Evolutionary conservation across 2,797 vertebrate species (phyloP), one percentile per base, ranked within the genome.

Genomic region (Psittacula echo): DNA sequence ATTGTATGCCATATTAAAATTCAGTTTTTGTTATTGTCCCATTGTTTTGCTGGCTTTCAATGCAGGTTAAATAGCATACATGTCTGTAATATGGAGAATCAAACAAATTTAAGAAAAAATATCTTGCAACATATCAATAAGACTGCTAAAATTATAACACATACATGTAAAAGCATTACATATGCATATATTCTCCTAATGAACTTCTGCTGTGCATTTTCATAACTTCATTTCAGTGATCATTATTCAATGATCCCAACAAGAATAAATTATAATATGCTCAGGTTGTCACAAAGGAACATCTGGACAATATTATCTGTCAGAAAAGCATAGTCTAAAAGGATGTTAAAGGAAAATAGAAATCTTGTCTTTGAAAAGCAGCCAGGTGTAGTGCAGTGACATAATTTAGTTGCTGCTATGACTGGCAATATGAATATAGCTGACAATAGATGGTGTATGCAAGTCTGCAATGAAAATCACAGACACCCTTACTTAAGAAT

Each of bases 341-440:
- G 8, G 9, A 20, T 53, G 7, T n/a, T 61, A 29, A 50, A 76
- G 2, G 19, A 39, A 90, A 68, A 56, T 3, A 60, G 9, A 5
- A 67, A 78, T 44, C 7, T 44, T 12, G 1, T 19, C 13, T 84
- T 58, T 14, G 34, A 77, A 78, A 87, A 90, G 7, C 10, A 80
- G 3, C 6, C 6, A 26, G 13, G 7, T 56, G 10, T 44, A n/a
- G 20, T 45, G 12, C 29, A 53, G 39, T 27, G 30, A 84, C 3
- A 71, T 53, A 64, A 54, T 54, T 42, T 19, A 3, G 7, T 50
- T 3, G 0, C 9, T 26, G 13, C 18, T 2, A 45, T 32, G 8
- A 53, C n/a, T 56, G 19, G 3, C 37, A 76, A 14, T 54, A 51
- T 6, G 32, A 12, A 7, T 39, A 7, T 11, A 89, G 4, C 4